phyloP scores from a whole-genome alignment of 2,888 invertebrate genomes.

The Drosophila kuntzei region DNA sequence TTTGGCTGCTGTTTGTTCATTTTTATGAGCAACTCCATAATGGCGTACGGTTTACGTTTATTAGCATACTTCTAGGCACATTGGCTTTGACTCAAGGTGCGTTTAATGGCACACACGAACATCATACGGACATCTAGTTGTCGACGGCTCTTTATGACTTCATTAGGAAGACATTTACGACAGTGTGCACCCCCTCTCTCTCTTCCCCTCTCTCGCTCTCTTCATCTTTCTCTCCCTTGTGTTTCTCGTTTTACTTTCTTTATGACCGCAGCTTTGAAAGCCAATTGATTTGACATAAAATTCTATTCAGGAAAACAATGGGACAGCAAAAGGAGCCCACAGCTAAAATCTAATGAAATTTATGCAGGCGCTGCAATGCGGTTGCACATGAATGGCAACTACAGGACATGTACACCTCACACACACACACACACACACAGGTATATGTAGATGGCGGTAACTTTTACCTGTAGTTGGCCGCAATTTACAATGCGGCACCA shows the following conservation, averaged over 20 bases:
- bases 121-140: constrained; percentile 61
- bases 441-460: constrained; percentile 50
- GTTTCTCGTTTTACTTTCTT: constrained; percentile 14
- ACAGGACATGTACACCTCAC: constrained; percentile 47
- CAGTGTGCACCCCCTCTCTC: constrained; percentile 23
- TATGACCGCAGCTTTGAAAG: constrained; percentile 49
- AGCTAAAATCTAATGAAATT: constrained; percentile 79
- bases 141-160: constrained; percentile 73
- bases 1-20: constrained; percentile 17
- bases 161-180: constrained; percentile 69
- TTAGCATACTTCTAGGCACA: constrained; percentile 73
- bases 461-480: constrained; percentile 69
- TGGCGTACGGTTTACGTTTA: constrained; percentile 72
- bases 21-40: constrained; percentile 69
- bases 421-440: constrained; percentile 15
- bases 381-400: constrained; percentile 67
- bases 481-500: constrained; percentile 62
- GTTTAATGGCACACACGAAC: constrained; percentile 48
- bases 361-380: constrained; percentile 79
- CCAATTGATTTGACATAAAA: constrained; percentile 74
- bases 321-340: constrained; percentile 42
- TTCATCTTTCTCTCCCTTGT: neutral
- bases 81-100: constrained; percentile 56
- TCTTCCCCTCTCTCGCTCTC: neutral
- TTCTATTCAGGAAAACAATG: constrained; percentile 44